Conservation (phyloP, 2,113 vertebrate species). For the Eupsittula cactorum region DNA sequence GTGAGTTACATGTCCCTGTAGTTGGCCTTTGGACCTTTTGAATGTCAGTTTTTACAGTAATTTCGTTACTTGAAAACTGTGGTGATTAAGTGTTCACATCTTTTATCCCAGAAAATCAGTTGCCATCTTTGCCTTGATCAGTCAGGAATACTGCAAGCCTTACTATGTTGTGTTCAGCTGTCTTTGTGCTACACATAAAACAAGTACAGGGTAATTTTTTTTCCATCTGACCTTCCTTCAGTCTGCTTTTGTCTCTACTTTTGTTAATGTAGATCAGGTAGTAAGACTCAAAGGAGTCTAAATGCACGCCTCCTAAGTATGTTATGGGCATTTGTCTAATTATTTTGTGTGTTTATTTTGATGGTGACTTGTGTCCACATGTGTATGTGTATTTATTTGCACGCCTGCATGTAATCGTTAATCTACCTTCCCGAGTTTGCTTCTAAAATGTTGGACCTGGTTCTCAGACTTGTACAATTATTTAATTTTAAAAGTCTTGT, state of each 20-base stretch:
- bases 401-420: conserved; percentile 53
- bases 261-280: conserved; percentile 45
- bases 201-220: conserved; percentile 13
- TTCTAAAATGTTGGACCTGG: neutral
- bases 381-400: conserved; percentile 49
- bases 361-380: neutral
- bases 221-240: conserved; percentile 30
- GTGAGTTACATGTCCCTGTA: conserved; percentile 68
- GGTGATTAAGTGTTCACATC: conserved; percentile 62
- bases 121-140: conserved; percentile 49
- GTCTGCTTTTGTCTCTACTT: conserved; percentile 51
- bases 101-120: conserved; percentile 51
- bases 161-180: conserved; percentile 57
- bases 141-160: conserved; percentile 57
- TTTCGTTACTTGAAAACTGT: conserved; percentile 48
- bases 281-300: conserved; percentile 26
- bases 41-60: conserved; percentile 63
- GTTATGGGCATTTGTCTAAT: conserved; percentile 26
- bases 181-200: neutral
- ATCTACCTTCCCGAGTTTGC: conserved; percentile 8
- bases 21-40: conserved; percentile 61
- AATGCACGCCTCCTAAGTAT: conserved; percentile 32
- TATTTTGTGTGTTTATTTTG: conserved; percentile 12
- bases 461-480: neutral
- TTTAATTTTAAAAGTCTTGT: neutral